Conservation (phyloP, 2,797 vertebrate species). For the Rhinichthys osculus region DNA sequence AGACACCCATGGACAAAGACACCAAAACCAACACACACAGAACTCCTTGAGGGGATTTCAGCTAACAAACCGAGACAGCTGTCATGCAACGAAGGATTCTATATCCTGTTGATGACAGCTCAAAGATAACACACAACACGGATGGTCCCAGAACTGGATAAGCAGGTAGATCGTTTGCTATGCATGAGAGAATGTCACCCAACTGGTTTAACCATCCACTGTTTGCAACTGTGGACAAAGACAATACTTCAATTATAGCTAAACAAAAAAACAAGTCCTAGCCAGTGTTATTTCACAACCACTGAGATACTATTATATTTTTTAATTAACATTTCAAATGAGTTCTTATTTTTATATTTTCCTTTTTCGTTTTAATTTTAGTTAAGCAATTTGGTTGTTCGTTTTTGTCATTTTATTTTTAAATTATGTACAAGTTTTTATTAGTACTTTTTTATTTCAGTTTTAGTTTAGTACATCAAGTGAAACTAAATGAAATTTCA, state of each 20-base stretch:
- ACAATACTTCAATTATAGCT: background rate
- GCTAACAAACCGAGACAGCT: conserved; percentile 25
- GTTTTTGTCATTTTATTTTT: background rate
- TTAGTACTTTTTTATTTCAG: background rate
- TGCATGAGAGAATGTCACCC: conserved; percentile 67
- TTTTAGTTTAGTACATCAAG: background rate
- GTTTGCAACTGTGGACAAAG: conserved; percentile 10
- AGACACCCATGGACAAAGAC: background rate
- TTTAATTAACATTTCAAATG: background rate
- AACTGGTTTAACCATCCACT: conserved; percentile 68
- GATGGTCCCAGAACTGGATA: conserved; percentile 62
- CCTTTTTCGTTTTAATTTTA: background rate
- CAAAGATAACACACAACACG: conserved; percentile 45
- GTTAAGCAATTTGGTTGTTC: background rate
- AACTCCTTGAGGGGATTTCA: background rate
- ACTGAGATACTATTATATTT: background rate
- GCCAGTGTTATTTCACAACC: background rate
- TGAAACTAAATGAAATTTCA: background rate
- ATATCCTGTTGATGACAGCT: conserved; percentile 37
- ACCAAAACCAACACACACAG: conserved; percentile 3
- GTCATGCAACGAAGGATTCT: conserved; percentile 30
- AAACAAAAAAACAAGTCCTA: conserved; percentile 19
- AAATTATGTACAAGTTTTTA: no score
- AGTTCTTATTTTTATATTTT: background rate
- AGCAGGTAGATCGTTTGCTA: conserved; percentile 43